These are phyloP conservation scores for Teleiodes luculella DNA, from an alignment of 2,888 invertebrate species.

Conservation along the genomic window DNA sequence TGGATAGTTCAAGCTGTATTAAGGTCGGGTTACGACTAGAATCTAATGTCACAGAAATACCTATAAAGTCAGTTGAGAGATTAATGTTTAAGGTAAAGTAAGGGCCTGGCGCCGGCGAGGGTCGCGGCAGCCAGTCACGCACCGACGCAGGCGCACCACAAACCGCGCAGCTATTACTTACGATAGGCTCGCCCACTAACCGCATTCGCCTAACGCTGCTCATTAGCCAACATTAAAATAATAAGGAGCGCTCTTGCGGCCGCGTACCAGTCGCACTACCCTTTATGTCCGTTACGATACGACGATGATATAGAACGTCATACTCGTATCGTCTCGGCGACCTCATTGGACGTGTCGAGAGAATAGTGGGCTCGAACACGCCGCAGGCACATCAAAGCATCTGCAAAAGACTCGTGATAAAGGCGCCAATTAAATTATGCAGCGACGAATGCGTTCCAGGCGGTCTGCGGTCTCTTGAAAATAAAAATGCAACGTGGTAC, in stretches of 20 bases:
- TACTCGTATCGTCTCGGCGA: constrained; percentile 30
- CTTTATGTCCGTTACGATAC: constrained; percentile 30
- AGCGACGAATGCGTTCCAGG: constrained; percentile 51
- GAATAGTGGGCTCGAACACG: constrained; percentile 7
- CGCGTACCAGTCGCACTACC: constrained; percentile 36
- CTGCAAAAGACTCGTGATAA: constrained; percentile 42
- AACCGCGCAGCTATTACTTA: constrained; percentile 54
- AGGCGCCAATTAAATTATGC: constrained; percentile 56
- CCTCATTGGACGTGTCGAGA: constrained; percentile 23
- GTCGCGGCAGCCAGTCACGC: constrained; percentile 37
- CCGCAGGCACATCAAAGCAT: constrained; percentile 44
- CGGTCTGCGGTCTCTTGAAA: constrained; percentile 63
- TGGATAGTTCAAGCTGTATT: not conserved
- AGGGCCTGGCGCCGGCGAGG: constrained; percentile 44
- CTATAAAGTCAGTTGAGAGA: constrained; percentile 45
- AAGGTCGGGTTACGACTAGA: constrained; percentile 27
- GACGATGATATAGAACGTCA: constrained; percentile 31
- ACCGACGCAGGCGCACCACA: constrained; percentile 50
- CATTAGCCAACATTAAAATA: constrained; percentile 62
- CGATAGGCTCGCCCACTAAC: constrained; percentile 50
- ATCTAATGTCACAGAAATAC: constrained; percentile 49
- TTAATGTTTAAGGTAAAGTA: constrained; percentile 62
- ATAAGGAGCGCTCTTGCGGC: constrained; percentile 47
- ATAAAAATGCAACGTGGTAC: constrained; percentile 68
- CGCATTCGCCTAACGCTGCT: constrained; percentile 53